Evolutionary conservation across 2,888 invertebrate species (phyloP).

Genomic region (Lobophora halterata): DNA sequence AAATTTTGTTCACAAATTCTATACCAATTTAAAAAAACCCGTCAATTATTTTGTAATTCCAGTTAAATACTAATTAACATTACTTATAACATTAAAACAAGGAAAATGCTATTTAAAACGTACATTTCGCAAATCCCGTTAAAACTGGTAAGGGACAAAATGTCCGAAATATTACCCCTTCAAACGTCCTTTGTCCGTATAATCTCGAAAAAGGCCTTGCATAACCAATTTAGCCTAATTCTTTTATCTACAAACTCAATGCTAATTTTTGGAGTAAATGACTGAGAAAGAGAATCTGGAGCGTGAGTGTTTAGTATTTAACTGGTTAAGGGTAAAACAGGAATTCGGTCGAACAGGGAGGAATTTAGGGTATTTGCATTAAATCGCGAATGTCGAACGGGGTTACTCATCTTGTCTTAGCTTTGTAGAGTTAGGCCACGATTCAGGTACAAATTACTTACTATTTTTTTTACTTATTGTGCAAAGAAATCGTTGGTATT

Average conservation of each 20-base stretch:
- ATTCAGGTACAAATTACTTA: too few relatives aligned
- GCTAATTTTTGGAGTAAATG: conserved; percentile 34
- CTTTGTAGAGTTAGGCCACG: too few relatives aligned
- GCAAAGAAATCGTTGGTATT: too few relatives aligned
- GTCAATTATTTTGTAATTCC: too few relatives aligned
- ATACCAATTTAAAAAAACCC: too few relatives aligned
- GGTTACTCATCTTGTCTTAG: conserved; percentile 16
- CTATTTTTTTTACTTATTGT: too few relatives aligned
- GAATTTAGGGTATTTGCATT: conserved; percentile 22
- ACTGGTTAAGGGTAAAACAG: conserved; percentile 19
- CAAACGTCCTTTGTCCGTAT: conserved; percentile 33
- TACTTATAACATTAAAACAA: too few relatives aligned
- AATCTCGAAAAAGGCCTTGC: conserved; percentile 41
- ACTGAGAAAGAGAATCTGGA: conserved; percentile 24
- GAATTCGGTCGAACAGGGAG: conserved; percentile 18
- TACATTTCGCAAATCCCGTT: too few relatives aligned
- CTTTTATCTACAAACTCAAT: conserved; percentile 45
- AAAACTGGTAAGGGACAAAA: conserved; percentile 9
- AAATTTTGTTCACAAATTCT: too few relatives aligned
- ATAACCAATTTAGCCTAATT: conserved; percentile 56
- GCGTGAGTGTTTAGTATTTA: conserved; percentile 28
- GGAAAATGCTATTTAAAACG: too few relatives aligned
- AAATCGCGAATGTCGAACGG: conserved; percentile 20
- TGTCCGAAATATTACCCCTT: conserved; percentile 5
- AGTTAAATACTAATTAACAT: too few relatives aligned